Percentiles rank a stretch among this genome's conserved stretches.
These are phyloP conservation scores for Aegithalos caudatus DNA, from an alignment of 2,113 vertebrate genomes.

Conservation along the genomic window DNA sequence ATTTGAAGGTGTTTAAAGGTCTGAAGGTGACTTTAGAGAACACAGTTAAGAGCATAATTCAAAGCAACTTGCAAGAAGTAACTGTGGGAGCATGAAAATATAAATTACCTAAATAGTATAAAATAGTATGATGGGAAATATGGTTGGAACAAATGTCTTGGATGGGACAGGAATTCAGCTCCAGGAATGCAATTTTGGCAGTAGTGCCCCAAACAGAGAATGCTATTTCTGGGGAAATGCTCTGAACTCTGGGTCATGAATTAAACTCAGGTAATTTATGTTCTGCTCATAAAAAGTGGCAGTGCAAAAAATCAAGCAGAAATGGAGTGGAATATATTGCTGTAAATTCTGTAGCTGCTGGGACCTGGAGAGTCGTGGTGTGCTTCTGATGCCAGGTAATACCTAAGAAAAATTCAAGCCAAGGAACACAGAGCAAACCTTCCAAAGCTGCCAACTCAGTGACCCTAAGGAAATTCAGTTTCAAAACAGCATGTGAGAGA, in stretches of 20 bases:
- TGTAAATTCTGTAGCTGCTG: neutral
- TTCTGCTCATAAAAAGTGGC: neutral
- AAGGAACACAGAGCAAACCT: neutral
- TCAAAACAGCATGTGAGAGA: neutral
- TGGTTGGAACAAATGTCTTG: neutral
- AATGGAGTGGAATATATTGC: neutral
- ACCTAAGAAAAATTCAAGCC: neutral
- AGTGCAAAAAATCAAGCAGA: neutral
- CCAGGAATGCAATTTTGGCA: slow-evolving; percentile 36
- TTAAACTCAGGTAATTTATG: slow-evolving; percentile 52
- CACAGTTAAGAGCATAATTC: neutral
- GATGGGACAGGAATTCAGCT: slow-evolving; percentile 5
- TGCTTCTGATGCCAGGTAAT: neutral
- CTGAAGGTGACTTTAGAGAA: neutral
- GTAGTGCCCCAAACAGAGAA: slow-evolving; percentile 7
- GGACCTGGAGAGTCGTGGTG: neutral
- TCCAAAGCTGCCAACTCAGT: neutral
- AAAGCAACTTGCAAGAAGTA: neutral
- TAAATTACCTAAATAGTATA: neutral
- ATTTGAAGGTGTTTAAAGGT: neutral
- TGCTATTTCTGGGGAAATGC: slow-evolving; percentile 40
- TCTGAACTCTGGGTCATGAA: neutral
- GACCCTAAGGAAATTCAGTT: neutral
- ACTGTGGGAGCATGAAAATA: neutral
- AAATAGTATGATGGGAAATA: slow-evolving; percentile 46